Conservation (phyloP, 1,140 invertebrate genomes). For the Rhyzopertha dominica region DNA sequence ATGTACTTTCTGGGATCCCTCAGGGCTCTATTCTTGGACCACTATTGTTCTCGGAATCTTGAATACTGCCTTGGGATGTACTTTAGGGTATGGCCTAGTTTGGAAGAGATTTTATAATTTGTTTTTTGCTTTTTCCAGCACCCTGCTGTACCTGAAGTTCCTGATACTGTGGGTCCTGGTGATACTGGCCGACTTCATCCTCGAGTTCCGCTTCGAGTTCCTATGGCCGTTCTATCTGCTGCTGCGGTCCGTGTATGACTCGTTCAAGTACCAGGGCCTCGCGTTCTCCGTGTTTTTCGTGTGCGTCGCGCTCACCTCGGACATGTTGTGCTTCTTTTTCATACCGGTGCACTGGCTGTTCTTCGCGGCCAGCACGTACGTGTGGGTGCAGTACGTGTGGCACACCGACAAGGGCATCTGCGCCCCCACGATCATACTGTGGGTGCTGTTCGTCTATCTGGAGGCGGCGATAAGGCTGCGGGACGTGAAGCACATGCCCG, state of each 20-base stretch:
- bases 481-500: conserved; percentile 81
- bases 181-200: conserved; percentile 92
- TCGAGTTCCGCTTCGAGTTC: conserved; percentile 99
- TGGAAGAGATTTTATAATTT: no score
- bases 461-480: conserved; percentile 85
- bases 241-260: conserved; percentile 93
- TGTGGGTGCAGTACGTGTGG: conserved; percentile 99
- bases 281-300: conserved; percentile 98
- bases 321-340: conserved; percentile 99
- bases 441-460: conserved; percentile 93
- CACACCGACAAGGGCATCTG: conserved; percentile 93
- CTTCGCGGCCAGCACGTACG: conserved; percentile 96
- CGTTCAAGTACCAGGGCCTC: conserved; percentile 98
- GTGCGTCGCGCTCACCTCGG: conserved; percentile 95
- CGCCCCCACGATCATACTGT: conserved; percentile 89
- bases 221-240: conserved; percentile 98
- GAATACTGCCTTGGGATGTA: not conserved
- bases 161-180: conserved; percentile 93
- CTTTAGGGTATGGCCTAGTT: not conserved
- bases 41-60: no score
- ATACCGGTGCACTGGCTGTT: conserved; percentile 98
- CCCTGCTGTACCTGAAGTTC: conserved; percentile 93
- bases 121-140: conserved; percentile 66
- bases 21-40: no score
- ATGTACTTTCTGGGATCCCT: no score